Evolutionary conservation across 1,140 invertebrate genomes (phyloP), one percentile per base, ranked within the genome.

Genomic region (Eupeodes corollae): DNA sequence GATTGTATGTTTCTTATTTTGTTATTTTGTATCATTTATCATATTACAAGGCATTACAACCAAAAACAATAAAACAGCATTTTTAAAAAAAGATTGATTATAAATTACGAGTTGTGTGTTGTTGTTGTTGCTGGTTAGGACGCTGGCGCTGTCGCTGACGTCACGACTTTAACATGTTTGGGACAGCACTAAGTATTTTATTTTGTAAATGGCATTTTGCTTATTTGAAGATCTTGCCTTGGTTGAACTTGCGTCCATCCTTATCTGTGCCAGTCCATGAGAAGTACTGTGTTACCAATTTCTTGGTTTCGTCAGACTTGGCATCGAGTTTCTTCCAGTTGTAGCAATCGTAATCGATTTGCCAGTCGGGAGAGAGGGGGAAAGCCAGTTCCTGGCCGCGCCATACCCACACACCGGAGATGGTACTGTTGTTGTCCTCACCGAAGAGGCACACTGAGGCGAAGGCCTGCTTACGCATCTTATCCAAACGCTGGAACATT

Each of bases 201-300:
- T 26, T 26, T 26, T 26, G 8, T 26, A 26, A 26, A 26, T 26
- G 21, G 35, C 35, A 21, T 13, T 26, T 26, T 26, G 19, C 72
- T 88, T 86, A 99, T 78, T 99, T 99, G 78, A 98, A 99, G 68
- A 98, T 92, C 77, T 99, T 99, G 71, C 96, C 96, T 77, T 98
- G 88, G 71, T 95, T 97, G 76, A 98, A 96, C 69, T 87, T 82
- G 58, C 92, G 84, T 47, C 91, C 90, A 49, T 82, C 70, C 67
- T 90, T 91, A 63, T 98, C 89, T 46, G 75, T 73, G 40, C 90
- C 93, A 58, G 79, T 76, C 94, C 92, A 98, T 12, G 84, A 79
- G 66, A 98, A 86, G 71, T 98, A 98, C 63, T 96, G 83, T 52
- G 86, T 74, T 10, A 99, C 89, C 35, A 95, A 66, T 57, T 87